Evolutionary conservation across 2,113 vertebrate species (phyloP).

Genomic region (Mandrillus leucophaeus): DNA sequence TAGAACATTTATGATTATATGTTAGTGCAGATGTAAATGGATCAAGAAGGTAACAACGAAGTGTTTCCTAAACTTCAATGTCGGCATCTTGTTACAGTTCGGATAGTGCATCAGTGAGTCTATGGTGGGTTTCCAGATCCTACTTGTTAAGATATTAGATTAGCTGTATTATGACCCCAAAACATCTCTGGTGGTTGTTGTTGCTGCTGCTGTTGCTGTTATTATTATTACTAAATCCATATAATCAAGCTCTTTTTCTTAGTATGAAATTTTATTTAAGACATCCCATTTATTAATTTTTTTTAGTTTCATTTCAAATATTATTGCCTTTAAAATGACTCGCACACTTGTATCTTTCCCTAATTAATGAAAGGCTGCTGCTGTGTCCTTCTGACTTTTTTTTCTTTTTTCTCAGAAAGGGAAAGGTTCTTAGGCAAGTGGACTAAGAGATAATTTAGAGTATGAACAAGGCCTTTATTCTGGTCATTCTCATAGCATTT

Average conservation of each 20-base stretch:
- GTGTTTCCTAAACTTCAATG: background rate
- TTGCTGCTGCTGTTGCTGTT: background rate
- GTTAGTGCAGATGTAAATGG: background rate
- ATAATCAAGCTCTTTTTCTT: background rate
- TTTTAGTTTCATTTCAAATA: slow-evolving; percentile 23
- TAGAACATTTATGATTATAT: background rate
- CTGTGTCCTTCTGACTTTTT: background rate
- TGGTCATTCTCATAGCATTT: background rate
- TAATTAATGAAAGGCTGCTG: background rate
- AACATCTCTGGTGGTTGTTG: background rate
- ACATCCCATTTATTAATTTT: slow-evolving; percentile 8
- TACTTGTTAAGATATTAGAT: background rate
- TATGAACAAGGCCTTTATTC: background rate
- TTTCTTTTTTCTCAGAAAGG: background rate
- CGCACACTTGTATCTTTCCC: background rate
- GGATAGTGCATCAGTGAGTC: background rate
- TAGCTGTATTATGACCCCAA: background rate
- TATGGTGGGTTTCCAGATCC: background rate
- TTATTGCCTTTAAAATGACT: background rate
- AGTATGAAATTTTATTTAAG: background rate
- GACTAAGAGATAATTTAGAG: background rate
- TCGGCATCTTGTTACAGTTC: background rate
- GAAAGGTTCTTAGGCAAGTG: background rate
- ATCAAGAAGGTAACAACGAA: background rate
- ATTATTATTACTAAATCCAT: background rate